Evolutionary conservation across 2,113 vertebrate genomes (phyloP).

Genomic region (Thunnus thynnus): DNA sequence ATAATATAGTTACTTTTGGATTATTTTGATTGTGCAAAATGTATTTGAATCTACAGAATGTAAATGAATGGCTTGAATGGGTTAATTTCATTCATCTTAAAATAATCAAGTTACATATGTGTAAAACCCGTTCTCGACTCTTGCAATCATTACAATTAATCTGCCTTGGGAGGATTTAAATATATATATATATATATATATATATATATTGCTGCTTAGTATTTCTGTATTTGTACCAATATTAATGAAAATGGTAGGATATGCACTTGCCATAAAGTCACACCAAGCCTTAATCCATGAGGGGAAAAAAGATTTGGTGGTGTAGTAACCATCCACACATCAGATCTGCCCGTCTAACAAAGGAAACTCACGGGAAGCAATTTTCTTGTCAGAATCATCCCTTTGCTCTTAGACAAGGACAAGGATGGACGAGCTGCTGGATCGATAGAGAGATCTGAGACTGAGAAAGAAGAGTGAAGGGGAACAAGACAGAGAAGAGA

Average conservation of each 20-base stretch:
- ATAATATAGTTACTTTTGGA: background rate
- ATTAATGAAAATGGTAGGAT: background rate
- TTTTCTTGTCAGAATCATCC: slow-evolving; percentile 48
- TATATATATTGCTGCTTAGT: too few relatives aligned
- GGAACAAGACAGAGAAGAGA: slow-evolving; percentile 29
- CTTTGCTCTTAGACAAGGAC: slow-evolving; percentile 19
- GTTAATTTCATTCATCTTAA: too few relatives aligned
- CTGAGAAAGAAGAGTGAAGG: slow-evolving; percentile 9
- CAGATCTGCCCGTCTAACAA: slow-evolving; percentile 12
- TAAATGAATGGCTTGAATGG: background rate
- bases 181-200: too few relatives aligned
- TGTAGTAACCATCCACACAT: background rate
- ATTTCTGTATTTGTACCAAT: too few relatives aligned
- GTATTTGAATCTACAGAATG: background rate
- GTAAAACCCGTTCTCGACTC: too few relatives aligned
- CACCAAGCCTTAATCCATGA: background rate
- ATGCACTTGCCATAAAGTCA: background rate
- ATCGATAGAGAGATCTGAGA: slow-evolving; percentile 55
- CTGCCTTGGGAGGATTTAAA: too few relatives aligned
- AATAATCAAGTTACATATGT: too few relatives aligned
- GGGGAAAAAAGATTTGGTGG: background rate
- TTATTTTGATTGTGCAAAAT: background rate
- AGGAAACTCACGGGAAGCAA: slow-evolving; percentile 46
- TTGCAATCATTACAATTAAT: too few relatives aligned
- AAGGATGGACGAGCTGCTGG: slow-evolving; percentile 21